Conservation (phyloP, 2,888 invertebrate genomes). For the Thymelicus sylvestris region DNA sequence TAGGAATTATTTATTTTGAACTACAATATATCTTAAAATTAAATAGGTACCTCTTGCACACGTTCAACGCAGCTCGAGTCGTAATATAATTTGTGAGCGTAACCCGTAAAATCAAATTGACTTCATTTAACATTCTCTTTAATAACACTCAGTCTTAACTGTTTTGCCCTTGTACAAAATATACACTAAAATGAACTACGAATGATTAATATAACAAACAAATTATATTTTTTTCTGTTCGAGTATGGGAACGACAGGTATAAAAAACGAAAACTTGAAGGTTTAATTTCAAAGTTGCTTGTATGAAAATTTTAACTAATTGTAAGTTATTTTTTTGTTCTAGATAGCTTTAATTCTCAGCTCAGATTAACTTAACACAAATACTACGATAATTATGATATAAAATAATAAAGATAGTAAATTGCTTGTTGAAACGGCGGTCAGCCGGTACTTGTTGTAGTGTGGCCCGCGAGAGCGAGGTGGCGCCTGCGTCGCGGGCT, state of each 20-base stretch:
- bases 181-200: neutral
- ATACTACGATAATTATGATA: no score
- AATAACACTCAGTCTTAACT: neutral
- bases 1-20: neutral
- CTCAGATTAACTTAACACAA: no score
- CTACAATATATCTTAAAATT: neutral
- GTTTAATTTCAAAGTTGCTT: no score
- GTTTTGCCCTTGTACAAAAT: slow-evolving; percentile 4
- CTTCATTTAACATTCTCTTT: neutral
- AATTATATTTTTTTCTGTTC: neutral
- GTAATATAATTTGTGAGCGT: slow-evolving; percentile 4
- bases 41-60: neutral
- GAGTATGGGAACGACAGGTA: neutral
- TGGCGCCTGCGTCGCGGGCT: no score
- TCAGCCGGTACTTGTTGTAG: no score
- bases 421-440: no score
- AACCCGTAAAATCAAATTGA: slow-evolving; percentile 1
- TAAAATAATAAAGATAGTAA: no score
- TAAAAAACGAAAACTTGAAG: no score
- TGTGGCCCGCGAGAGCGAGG: no score
- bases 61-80: neutral
- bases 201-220: neutral
- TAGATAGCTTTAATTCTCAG: no score
- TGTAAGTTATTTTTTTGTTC: no score
- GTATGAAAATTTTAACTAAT: no score